phyloP scores from a whole-genome alignment of 2,113 vertebrate species.

The Archilochus colubris region DNA sequence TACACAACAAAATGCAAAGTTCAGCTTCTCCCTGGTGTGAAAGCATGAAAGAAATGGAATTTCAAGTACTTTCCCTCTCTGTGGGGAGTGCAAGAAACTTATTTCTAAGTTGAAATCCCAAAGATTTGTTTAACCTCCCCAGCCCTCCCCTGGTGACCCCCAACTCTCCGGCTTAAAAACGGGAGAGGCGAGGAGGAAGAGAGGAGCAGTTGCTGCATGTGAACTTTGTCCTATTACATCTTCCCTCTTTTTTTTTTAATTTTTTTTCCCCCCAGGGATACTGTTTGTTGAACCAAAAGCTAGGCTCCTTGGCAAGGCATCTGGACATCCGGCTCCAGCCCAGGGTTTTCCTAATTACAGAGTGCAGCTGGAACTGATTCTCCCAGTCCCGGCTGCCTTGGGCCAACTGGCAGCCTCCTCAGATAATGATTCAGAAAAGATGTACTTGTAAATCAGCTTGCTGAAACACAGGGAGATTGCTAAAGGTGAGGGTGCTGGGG shows the following conservation, averaged over 20 bases:
- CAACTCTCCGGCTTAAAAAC: not conserved
- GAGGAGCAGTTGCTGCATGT: not conserved
- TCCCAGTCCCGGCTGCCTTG: conserved; percentile 21
- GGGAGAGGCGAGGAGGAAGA: accelerated
- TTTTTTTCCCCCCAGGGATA: not conserved
- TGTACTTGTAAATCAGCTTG: conserved; percentile 47
- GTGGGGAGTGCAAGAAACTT: not conserved
- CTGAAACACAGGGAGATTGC: conserved; percentile 2
- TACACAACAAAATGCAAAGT: not conserved
- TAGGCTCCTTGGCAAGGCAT: conserved; percentile 10
- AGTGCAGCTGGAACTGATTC: conserved; percentile 58
- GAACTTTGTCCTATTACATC: not conserved
- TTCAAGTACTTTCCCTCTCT: not conserved
- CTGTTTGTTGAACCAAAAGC: conserved; percentile 3
- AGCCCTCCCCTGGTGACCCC: not conserved
- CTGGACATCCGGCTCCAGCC: conserved; percentile 47
- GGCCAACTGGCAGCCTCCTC: conserved; percentile 52
- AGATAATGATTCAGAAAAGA: conserved; percentile 42
- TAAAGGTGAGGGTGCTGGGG: conserved; percentile 27
- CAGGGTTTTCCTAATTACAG: conserved; percentile 49
- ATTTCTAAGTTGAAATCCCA: not conserved
- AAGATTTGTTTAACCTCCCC: not conserved
- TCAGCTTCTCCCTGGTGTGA: not conserved
- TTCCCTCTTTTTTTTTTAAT: not conserved
- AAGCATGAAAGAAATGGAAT: conserved; percentile 22